phyloP scores from a whole-genome alignment of 1,140 invertebrate species.

The Lepidurus apus region DNA sequence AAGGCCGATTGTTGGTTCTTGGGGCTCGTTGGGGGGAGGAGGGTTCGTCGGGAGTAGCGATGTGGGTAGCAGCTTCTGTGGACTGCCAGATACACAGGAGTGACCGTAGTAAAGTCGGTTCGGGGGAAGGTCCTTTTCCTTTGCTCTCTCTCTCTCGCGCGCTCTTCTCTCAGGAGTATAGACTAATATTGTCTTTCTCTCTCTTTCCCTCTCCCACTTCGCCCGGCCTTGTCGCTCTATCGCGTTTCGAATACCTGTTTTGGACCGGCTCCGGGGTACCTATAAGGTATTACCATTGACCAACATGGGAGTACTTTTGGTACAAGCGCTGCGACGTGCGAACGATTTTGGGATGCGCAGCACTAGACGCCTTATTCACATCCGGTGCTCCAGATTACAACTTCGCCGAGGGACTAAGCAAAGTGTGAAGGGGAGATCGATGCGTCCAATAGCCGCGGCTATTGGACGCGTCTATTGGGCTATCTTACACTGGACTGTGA shows the following conservation, averaged over 20 bases:
- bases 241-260: not conserved
- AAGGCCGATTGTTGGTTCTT: conserved; percentile 18
- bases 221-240: not conserved
- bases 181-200: conserved; percentile 15
- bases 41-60: conserved; percentile 16
- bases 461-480: too few relatives aligned
- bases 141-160: not conserved
- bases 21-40: conserved; percentile 12
- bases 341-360: not conserved
- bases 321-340: not conserved
- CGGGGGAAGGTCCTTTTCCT: not conserved
- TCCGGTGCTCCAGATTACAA: not conserved
- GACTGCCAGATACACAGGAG: conserved; percentile 20
- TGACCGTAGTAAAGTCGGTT: conserved; percentile 14
- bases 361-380: not conserved
- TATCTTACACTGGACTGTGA: too few relatives aligned
- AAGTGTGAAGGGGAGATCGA: not conserved
- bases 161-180: not conserved
- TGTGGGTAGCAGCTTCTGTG: conserved; percentile 20
- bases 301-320: not conserved
- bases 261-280: not conserved
- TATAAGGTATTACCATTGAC: conserved; percentile 2
- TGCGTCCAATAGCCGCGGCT: not conserved
- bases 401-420: not conserved
- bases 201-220: not conserved